Evolutionary conservation across 1,140 invertebrate species (phyloP).

Genomic region (Euura lappo): DNA sequence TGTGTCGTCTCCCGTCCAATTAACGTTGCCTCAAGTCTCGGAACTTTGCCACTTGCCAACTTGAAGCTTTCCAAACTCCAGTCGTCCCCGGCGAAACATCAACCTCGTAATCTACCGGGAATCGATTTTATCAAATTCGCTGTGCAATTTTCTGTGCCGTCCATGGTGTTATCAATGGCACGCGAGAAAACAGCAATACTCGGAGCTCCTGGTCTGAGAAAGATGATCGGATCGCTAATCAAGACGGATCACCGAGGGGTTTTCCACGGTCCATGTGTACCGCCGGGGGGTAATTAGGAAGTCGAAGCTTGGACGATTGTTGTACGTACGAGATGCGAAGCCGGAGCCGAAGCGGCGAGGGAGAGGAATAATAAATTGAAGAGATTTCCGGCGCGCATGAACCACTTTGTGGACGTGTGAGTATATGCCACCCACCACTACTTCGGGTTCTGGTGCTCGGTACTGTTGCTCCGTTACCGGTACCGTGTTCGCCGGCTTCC

Average conservation of each 20-base stretch:
- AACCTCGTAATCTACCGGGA: neutral
- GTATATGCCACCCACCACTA: too few relatives aligned
- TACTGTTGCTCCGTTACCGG: neutral
- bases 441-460: too few relatives aligned
- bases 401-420: too few relatives aligned
- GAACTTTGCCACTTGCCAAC: neutral
- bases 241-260: neutral
- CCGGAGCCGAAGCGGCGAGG: neutral
- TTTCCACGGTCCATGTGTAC: neutral
- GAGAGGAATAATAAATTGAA: neutral
- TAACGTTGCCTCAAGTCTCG: neutral
- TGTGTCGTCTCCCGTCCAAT: neutral
- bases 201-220: neutral
- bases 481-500: neutral
- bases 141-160: neutral
- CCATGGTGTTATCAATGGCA: too few relatives aligned
- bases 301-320: neutral
- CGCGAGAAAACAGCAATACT: neutral
- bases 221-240: neutral
- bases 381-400: neutral
- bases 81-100: neutral
- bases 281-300: neutral
- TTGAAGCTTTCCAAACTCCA: neutral
- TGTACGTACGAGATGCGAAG: neutral
- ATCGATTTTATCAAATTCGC: neutral